Conservation (phyloP, 2,888 invertebrate species). For the Philereme transversata region DNA sequence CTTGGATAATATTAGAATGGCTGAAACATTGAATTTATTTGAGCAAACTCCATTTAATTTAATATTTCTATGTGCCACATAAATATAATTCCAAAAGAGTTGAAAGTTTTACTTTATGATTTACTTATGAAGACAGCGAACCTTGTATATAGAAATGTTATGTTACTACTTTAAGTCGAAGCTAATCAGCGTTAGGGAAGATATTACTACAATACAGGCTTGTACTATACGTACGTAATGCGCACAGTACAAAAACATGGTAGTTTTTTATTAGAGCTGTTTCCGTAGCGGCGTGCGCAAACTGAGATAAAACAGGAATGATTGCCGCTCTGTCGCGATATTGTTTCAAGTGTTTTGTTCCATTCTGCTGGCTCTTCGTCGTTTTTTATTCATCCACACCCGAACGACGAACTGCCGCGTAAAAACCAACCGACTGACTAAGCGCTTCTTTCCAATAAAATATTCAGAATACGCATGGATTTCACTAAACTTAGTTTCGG, state of each 20-base stretch:
- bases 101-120: no score
- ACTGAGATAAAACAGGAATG: slow-evolving; percentile 82
- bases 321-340: slow-evolving; percentile 80
- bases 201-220: slow-evolving; percentile 34
- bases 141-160: neutral
- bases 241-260: slow-evolving; percentile 53
- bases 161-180: neutral
- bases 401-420: slow-evolving; percentile 57
- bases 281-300: slow-evolving; percentile 77
- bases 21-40: slow-evolving; percentile 1
- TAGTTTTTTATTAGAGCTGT: slow-evolving; percentile 79
- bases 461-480: slow-evolving; percentile 37
- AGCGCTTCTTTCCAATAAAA: slow-evolving; percentile 50
- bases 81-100: no score
- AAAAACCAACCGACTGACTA: slow-evolving; percentile 53
- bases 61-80: no score
- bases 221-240: slow-evolving; percentile 38
- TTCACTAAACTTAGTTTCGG: slow-evolving; percentile 11
- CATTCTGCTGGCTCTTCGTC: slow-evolving; percentile 62
- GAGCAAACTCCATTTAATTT: neutral
- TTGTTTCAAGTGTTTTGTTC: slow-evolving; percentile 79
- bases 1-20: slow-evolving; percentile 9
- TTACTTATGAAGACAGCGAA: no score
- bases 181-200: slow-evolving; percentile 17
- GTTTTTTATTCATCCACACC: slow-evolving; percentile 69